Conservation (phyloP, 2,113 vertebrate species). For the Agelaius tricolor region DNA sequence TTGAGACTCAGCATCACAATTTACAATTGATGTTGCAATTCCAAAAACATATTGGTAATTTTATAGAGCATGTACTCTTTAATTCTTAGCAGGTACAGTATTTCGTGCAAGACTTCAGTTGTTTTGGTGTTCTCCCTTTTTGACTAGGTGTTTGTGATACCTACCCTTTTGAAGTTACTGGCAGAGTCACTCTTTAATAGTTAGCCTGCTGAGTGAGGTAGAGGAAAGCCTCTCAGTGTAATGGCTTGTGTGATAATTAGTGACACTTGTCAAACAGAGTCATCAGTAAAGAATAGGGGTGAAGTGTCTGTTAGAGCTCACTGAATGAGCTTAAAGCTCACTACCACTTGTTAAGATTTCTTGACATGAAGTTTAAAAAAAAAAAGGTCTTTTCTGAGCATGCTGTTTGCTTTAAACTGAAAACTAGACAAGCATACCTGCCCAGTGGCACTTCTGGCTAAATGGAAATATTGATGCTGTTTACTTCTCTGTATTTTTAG, state of each 20-base stretch:
- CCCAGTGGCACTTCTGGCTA: background rate
- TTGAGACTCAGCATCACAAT: background rate
- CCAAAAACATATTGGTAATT: background rate
- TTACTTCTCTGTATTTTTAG: conserved; percentile 27
- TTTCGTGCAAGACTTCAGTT: background rate
- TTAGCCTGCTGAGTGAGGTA: background rate
- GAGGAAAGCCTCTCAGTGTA: background rate
- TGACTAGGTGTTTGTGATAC: background rate
- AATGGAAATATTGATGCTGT: background rate
- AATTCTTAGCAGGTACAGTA: background rate
- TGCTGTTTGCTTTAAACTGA: background rate
- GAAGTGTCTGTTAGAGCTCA: background rate
- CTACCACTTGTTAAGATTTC: background rate
- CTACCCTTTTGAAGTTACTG: background rate
- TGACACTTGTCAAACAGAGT: background rate
- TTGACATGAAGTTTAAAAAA: background rate
- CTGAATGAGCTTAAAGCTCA: background rate
- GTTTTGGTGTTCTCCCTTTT: background rate
- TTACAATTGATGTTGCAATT: background rate
- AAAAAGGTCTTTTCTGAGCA: background rate
- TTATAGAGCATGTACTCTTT: background rate
- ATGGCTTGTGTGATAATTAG: background rate
- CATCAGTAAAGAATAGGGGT: background rate
- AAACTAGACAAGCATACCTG: background rate
- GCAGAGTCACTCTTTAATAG: background rate